Conservation (phyloP, 2,113 vertebrate species). For the Cyprinodon tularosa region DNA sequence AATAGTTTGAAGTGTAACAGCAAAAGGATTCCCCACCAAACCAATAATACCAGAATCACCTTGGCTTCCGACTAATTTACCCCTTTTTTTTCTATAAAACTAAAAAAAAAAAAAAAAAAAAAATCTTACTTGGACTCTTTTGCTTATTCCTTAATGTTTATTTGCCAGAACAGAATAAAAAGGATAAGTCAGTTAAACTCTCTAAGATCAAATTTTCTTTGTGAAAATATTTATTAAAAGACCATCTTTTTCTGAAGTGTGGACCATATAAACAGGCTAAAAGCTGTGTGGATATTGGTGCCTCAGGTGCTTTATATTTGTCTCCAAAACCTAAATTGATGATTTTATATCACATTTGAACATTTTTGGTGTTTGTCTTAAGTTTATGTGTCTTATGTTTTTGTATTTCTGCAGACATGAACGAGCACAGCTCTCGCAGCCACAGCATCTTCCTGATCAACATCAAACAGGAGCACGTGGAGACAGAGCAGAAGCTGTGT, state of each 20-base stretch:
- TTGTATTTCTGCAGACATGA: slow-evolving; percentile 84
- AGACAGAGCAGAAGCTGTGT: slow-evolving; percentile 90
- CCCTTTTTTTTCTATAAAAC: no score
- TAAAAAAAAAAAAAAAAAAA: neutral
- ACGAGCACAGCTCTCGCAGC: slow-evolving; percentile 92
- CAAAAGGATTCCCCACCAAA: neutral
- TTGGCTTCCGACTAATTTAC: neutral
- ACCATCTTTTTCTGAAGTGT: neutral
- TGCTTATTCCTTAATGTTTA: no score
- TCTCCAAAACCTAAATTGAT: neutral
- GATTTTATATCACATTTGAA: neutral
- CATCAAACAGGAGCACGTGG: slow-evolving; percentile 92
- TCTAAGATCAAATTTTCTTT: neutral
- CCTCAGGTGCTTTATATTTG: neutral
- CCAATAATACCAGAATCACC: neutral
- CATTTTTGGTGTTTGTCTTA: neutral
- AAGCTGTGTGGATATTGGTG: neutral
- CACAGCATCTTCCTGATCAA: slow-evolving; percentile 96
- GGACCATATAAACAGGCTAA: no score
- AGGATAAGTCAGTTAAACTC: no score
- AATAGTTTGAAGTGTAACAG: neutral
- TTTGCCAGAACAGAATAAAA: no score
- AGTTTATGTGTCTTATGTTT: neutral
- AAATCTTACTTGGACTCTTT: no score
- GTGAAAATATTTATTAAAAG: neutral